Conservation (phyloP, 2,797 vertebrate species). For the Morus bassanus region DNA sequence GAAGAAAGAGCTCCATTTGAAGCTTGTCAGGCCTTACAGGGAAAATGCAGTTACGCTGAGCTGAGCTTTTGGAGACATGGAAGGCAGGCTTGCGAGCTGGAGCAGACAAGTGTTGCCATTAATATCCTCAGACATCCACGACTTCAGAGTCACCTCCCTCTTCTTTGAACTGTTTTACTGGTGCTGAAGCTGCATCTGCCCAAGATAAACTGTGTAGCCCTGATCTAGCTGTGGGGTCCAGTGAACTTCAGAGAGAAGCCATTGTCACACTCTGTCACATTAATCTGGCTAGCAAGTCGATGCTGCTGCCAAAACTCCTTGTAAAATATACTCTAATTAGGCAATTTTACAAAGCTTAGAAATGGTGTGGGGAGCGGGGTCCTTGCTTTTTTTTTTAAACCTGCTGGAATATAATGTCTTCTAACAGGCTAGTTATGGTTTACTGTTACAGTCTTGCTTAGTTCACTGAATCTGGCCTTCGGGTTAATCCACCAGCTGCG, state of each 20-base stretch:
- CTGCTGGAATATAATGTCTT: not conserved
- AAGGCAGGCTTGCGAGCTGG: not conserved
- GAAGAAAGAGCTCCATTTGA: not conserved
- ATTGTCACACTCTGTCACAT: not conserved
- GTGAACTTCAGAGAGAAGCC: slow-evolving; percentile 5
- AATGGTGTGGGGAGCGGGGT: accelerated
- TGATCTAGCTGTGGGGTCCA: not conserved
- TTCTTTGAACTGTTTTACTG: not conserved
- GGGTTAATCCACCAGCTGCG: not conserved
- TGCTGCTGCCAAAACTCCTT: not conserved
- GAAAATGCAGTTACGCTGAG: accelerated
- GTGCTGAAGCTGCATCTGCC: not conserved
- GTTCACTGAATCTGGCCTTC: not conserved
- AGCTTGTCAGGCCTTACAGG: not conserved
- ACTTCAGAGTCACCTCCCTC: not conserved
- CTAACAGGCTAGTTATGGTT: not conserved
- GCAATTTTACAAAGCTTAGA: not conserved
- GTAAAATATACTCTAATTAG: slow-evolving; percentile 15
- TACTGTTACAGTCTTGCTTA: not conserved
- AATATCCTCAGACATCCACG: not conserved
- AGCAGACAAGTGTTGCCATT: not conserved
- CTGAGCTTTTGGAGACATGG: not conserved
- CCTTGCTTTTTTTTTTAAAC: not conserved
- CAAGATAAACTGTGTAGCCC: not conserved
- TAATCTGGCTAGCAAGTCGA: not conserved